Evolutionary conservation across 2,113 vertebrate genomes (phyloP), one percentile per base, ranked within the genome.

Genomic region (Sebastes schlegelii): DNA sequence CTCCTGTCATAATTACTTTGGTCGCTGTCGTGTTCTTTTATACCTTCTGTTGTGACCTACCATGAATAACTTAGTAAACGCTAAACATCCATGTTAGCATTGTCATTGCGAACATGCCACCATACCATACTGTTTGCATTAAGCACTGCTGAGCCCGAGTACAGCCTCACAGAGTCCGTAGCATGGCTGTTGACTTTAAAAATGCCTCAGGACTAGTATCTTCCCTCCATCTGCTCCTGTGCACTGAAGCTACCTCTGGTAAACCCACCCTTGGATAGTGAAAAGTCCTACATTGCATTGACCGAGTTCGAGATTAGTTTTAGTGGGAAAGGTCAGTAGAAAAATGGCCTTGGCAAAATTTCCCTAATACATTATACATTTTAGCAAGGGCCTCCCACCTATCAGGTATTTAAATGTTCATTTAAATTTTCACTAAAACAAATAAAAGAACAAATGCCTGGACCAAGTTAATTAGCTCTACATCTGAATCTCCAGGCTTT

Each of bases 401-500:
- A 66, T 80, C 40, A 74, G 46, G 23, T 49, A 51, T 69, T 57
- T 71, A 76, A 79, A 80, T 61, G 14, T 13, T 64, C 10, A 80
- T 74, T 79, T 61, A 57, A 64, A 57, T 66, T 68, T 34, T 65
- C 55, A 49, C 42, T n/a, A 78, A 86, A 86, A 79, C 52, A 83
- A 88, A 83, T 68, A 78, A n/a, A 78, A 67, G 43, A 80, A 84
- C 12, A 10, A 75, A 60, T 62, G 70, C 19, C 57, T 40, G 8
- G 58, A 66, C 58, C 79, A 48, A 48, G 16, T 73, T 77, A 69
- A 89, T 90, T 79, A 86, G 75, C 64, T 84, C 48, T 21, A 1
- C 51, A 46, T 77, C 17, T 86, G 58, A 82, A 58, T 81, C 80
- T 84, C 54, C 54, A 12, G 80, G 67, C 69, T 74, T 71, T 60